Evolutionary conservation across 1,140 invertebrate species (phyloP).

Genomic region (Conopomorpha cramerella): DNA sequence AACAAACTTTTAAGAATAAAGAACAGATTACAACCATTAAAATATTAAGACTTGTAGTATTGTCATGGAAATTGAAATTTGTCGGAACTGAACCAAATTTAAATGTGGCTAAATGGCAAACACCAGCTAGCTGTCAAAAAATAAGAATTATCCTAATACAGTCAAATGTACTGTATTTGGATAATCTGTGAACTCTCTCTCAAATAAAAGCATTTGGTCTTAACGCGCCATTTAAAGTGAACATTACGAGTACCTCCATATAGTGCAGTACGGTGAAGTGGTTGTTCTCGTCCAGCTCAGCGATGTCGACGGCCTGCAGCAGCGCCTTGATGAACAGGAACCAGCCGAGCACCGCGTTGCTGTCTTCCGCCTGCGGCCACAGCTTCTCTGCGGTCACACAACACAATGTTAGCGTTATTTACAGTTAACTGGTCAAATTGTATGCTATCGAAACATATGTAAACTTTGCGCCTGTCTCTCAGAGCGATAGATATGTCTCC

Average conservation of each 20-base stretch:
- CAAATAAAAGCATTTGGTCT: not conserved
- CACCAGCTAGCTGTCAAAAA: not conserved
- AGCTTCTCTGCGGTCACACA: constrained; percentile 41
- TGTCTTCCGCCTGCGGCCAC: constrained; percentile 29
- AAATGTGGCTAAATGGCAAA: not conserved
- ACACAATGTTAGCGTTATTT: too few species aligned
- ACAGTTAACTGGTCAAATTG: too few species aligned
- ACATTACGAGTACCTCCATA: constrained; percentile 45
- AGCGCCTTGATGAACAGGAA: constrained; percentile 42
- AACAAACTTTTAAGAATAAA: not conserved
- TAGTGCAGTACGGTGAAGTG: constrained; percentile 39
- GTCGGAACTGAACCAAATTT: not conserved
- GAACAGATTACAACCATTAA: too few species aligned
- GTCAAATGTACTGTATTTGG: not conserved
- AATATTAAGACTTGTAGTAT: too few species aligned
- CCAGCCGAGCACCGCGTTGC: constrained; percentile 32
- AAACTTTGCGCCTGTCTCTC: too few species aligned
- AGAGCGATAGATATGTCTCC: too few species aligned
- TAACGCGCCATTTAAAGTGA: constrained; percentile 1
- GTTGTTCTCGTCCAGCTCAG: constrained; percentile 30
- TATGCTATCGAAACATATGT: too few species aligned
- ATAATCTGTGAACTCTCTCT: not conserved
- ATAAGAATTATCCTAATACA: not conserved
- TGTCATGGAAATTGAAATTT: not conserved
- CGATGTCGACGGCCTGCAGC: constrained; percentile 36